These are phyloP conservation scores for Odontophorus gujanensis DNA, from an alignment of 2,113 vertebrate genomes.

Conservation along the genomic window DNA sequence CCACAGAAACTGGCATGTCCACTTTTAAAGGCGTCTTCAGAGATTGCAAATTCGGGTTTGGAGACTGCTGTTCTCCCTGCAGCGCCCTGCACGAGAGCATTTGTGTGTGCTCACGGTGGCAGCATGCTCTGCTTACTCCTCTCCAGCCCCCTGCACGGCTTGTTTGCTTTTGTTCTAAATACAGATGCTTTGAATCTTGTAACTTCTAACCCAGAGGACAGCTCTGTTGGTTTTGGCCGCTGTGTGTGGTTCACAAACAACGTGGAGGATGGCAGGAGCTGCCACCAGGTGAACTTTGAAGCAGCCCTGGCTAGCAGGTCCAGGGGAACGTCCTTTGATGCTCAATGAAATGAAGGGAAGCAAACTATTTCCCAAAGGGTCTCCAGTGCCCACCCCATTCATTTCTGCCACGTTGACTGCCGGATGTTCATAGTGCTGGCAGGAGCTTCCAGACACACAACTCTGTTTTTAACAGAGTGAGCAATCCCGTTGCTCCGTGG, in stretches of 20 bases:
- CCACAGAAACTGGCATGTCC: neutral
- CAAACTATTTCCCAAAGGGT: neutral
- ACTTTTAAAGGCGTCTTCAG: neutral
- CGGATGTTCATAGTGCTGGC: neutral
- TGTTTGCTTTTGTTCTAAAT: neutral
- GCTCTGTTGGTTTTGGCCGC: conserved; percentile 5
- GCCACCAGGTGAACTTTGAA: neutral
- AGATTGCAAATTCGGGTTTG: neutral
- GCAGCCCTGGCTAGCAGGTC: neutral
- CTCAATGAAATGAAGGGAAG: neutral
- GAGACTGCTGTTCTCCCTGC: neutral
- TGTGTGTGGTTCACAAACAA: neutral
- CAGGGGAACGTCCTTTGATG: neutral
- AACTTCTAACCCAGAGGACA: neutral
- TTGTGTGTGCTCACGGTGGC: accelerated
- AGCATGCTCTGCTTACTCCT: neutral
- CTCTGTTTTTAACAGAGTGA: neutral
- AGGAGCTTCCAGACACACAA: neutral
- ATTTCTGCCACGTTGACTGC: neutral
- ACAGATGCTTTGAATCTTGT: neutral
- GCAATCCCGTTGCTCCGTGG: neutral
- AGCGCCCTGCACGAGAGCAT: accelerated
- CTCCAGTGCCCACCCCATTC: neutral
- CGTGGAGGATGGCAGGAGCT: neutral
- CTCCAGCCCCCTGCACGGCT: neutral